phyloP scores from a whole-genome alignment of 2,797 vertebrate genomes.

The Cyprinella venusta region DNA sequence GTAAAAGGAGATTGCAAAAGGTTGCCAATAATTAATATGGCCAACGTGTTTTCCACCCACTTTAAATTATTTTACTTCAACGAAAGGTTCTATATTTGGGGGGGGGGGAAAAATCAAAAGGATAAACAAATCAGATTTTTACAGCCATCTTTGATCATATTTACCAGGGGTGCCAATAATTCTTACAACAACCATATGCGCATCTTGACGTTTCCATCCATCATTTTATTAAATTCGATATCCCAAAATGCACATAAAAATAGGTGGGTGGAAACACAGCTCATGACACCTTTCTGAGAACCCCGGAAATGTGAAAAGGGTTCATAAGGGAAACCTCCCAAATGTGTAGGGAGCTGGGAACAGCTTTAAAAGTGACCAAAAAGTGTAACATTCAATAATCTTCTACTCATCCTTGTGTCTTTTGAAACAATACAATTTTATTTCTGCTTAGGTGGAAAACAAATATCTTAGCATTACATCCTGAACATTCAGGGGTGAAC shows the following conservation, averaged over 20 bases:
- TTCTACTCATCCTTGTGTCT: background rate
- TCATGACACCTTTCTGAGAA: no score
- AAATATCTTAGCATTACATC: background rate
- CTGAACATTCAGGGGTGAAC: background rate
- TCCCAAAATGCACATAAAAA: background rate
- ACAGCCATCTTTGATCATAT: no score
- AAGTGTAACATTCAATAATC: background rate
- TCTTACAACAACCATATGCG: no score
- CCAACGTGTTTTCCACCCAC: no score
- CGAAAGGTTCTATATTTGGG: no score
- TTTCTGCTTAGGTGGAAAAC: background rate
- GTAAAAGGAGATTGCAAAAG: no score
- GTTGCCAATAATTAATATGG: no score
- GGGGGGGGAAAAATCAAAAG: no score
- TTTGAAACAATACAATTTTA: background rate
- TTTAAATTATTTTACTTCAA: no score
- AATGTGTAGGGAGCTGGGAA: background rate
- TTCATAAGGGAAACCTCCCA: background rate
- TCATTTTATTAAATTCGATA: background rate
- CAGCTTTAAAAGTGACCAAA: background rate
- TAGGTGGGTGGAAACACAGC: no score
- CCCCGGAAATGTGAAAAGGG: background rate
- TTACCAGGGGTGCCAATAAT: no score
- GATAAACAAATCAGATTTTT: no score
- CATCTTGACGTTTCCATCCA: background rate